Conservation (phyloP, 1,140 invertebrate species). For the Danaus melanippus region DNA sequence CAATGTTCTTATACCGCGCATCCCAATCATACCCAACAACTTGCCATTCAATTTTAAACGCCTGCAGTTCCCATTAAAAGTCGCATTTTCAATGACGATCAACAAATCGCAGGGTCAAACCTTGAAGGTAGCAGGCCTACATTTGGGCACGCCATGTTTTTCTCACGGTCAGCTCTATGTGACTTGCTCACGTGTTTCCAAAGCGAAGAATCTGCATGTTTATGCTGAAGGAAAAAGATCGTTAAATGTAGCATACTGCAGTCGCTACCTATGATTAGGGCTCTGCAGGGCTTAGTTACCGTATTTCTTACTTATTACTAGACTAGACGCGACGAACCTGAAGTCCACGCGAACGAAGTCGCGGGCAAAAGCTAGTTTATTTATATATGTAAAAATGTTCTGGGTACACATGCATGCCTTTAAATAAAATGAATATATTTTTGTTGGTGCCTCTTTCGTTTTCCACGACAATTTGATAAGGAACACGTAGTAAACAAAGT, state of each 20-base stretch:
- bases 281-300: slow-evolving; percentile 25
- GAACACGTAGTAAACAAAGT: too few relatives aligned
- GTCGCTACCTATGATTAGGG: slow-evolving; percentile 29
- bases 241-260: slow-evolving; percentile 30
- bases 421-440: too few relatives aligned
- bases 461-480: too few relatives aligned
- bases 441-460: too few relatives aligned
- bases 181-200: slow-evolving; percentile 29
- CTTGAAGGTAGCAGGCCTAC: slow-evolving; percentile 26
- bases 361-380: not conserved
- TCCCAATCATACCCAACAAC: slow-evolving; percentile 33
- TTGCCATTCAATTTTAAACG: slow-evolving; percentile 5
- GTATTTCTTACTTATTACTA: slow-evolving; percentile 20
- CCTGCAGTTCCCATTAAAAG: slow-evolving; percentile 36
- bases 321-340: slow-evolving; percentile 17
- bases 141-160: slow-evolving; percentile 20
- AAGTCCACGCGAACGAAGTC: slow-evolving; percentile 17
- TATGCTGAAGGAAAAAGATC: slow-evolving; percentile 24
- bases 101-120: slow-evolving; percentile 5
- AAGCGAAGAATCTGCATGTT: slow-evolving; percentile 26
- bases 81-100: slow-evolving; percentile 44
- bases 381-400: too few relatives aligned
- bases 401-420: too few relatives aligned
- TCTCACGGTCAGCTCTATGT: slow-evolving; percentile 24
- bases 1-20: slow-evolving; percentile 21